These are phyloP conservation scores for Lemur catta DNA, from an alignment of 2,797 vertebrate genomes.

Conservation along the genomic window DNA sequence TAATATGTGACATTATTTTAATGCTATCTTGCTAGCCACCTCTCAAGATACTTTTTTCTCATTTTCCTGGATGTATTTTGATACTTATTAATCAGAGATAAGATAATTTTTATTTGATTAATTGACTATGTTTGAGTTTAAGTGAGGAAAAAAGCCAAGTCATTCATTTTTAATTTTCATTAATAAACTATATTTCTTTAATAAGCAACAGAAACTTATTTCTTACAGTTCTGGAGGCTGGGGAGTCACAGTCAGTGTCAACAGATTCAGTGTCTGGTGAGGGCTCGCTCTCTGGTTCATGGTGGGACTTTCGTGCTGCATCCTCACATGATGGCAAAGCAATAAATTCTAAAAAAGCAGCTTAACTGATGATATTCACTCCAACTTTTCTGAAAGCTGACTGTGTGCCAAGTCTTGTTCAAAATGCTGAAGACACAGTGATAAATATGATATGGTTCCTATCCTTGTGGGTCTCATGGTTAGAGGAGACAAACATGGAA, in stretches of 20 bases:
- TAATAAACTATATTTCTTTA: background rate
- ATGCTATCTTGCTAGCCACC: background rate
- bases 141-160: background rate
- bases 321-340: background rate
- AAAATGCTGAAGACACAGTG: background rate
- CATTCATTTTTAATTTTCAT: background rate
- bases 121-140: background rate
- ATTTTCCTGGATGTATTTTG: constrained; percentile 20
- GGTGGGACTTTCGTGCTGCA: background rate
- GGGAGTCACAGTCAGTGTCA: background rate
- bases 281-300: background rate
- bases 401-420: background rate
- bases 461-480: background rate
- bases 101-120: constrained; percentile 36
- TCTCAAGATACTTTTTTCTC: background rate
- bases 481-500: background rate
- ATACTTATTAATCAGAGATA: background rate
- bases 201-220: background rate
- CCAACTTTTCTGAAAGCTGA: background rate
- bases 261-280: background rate
- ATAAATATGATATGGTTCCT: background rate
- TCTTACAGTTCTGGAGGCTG: background rate
- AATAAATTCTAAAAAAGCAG: background rate
- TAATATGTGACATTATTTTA: constrained; percentile 9
- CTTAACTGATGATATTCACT: background rate